Evolutionary conservation across 2,797 vertebrate species (phyloP).

Genomic region (Anisognathus igniventris): DNA sequence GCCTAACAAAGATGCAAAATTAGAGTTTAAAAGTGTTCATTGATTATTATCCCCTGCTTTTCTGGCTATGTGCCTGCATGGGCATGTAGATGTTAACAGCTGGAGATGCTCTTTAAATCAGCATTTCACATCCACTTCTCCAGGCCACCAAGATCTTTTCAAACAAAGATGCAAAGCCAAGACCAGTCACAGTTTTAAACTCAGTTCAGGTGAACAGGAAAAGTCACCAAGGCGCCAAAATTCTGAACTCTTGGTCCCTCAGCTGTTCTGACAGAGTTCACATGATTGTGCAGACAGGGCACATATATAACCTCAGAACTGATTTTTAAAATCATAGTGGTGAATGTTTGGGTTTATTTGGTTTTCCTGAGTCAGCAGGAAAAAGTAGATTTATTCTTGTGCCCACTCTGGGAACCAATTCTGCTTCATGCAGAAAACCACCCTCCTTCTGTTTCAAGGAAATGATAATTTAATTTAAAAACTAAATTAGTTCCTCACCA

Average conservation of each 20-base stretch:
- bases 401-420: not conserved
- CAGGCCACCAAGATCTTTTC: not conserved
- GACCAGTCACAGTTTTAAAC: not conserved
- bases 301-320: not conserved
- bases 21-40: not conserved
- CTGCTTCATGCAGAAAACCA: not conserved
- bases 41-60: not conserved
- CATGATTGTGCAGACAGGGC: not conserved
- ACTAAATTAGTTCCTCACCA: not conserved
- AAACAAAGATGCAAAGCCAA: not conserved
- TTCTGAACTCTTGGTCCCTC: not conserved
- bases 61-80: not conserved
- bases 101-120: not conserved
- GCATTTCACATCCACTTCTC: not conserved
- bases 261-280: not conserved
- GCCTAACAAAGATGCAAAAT: not conserved
- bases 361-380: not conserved
- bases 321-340: not conserved
- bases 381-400: not conserved
- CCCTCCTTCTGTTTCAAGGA: not conserved
- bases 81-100: not conserved
- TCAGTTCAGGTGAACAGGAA: not conserved
- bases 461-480: not conserved
- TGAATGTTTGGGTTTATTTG: not conserved
- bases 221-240: not conserved